phyloP scores from a whole-genome alignment of 2,888 invertebrate species.

The Salticus scenicus region DNA sequence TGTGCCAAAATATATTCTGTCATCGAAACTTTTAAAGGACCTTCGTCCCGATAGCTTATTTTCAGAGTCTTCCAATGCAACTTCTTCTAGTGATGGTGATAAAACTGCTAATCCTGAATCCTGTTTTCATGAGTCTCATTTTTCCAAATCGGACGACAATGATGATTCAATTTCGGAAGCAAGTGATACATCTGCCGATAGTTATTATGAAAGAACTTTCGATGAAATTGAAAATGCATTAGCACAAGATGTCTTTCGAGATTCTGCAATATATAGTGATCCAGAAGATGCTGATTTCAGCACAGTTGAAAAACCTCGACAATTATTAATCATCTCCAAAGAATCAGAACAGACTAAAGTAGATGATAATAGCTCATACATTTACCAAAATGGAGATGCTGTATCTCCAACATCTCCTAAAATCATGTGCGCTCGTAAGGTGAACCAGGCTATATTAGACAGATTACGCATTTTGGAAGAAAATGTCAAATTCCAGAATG shows the following conservation, averaged over 20 bases:
- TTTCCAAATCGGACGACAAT: slow-evolving; percentile 33
- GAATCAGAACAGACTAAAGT: neutral
- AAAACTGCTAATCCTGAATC: slow-evolving; percentile 72
- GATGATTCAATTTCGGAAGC: slow-evolving; percentile 73
- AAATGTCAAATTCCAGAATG: slow-evolving; percentile 73
- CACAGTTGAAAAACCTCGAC: slow-evolving; percentile 32
- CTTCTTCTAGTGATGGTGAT: slow-evolving; percentile 78
- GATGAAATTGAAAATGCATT: slow-evolving; percentile 84
- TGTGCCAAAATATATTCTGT: slow-evolving; percentile 84
- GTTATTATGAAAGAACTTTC: slow-evolving; percentile 85
- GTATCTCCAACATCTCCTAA: slow-evolving; percentile 46
- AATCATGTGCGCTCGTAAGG: slow-evolving; percentile 58
- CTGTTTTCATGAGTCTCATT: slow-evolving; percentile 3
- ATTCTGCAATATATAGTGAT: slow-evolving; percentile 89
- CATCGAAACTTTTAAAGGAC: slow-evolving; percentile 73
- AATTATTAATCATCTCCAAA: neutral
- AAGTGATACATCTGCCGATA: slow-evolving; percentile 80
- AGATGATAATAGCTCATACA: neutral
- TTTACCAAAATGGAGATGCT: slow-evolving; percentile 28
- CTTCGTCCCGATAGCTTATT: slow-evolving; percentile 77
- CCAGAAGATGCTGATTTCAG: slow-evolving; percentile 79
- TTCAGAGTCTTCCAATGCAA: slow-evolving; percentile 78
- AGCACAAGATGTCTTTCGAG: slow-evolving; percentile 84
- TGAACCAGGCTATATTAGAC: slow-evolving; percentile 73
- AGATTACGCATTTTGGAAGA: slow-evolving; percentile 75